phyloP scores from a whole-genome alignment of 2,113 vertebrate genomes.

The zebrafish (Danio rerio) region DNA sequence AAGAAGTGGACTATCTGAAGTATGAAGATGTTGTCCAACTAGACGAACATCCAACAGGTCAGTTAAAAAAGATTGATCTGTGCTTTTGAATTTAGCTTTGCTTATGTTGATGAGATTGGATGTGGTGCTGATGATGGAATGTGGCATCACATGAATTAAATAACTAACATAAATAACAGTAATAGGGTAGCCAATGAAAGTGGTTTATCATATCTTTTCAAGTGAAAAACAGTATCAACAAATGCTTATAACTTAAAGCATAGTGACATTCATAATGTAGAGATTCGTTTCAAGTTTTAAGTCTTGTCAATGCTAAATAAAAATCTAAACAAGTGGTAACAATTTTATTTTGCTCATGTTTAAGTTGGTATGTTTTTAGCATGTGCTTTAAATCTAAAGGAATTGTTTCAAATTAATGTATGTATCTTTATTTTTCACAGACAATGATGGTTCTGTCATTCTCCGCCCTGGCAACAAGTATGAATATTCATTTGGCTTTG shows the following conservation, averaged over 20 bases:
- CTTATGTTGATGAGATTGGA: background rate
- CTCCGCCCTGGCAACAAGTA: slow-evolving; percentile 83
- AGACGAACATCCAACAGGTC: slow-evolving; percentile 79
- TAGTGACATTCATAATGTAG: background rate
- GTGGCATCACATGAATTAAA: too few relatives aligned
- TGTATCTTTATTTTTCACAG: slow-evolving; percentile 54
- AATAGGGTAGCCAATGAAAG: background rate
- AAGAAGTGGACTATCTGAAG: slow-evolving; percentile 82
- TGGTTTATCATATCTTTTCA: too few relatives aligned
- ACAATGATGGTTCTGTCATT: slow-evolving; percentile 78
- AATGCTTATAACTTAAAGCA: background rate
- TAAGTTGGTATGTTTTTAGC: background rate
- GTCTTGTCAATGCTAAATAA: background rate
- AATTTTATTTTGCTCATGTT: background rate
- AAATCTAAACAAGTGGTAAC: too few relatives aligned
- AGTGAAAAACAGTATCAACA: background rate
- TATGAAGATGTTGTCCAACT: slow-evolving; percentile 76
- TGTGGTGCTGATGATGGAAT: background rate
- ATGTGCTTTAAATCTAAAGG: background rate
- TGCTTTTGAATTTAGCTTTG: background rate
- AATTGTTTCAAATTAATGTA: background rate
- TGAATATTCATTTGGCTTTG: slow-evolving; percentile 83
- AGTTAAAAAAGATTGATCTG: background rate
- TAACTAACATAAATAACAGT: too few relatives aligned
- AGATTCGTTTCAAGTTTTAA: too few relatives aligned